Base-by-base conservation (phyloP, 1,140 invertebrate species). In the Sycophaga agraensis region DNA sequence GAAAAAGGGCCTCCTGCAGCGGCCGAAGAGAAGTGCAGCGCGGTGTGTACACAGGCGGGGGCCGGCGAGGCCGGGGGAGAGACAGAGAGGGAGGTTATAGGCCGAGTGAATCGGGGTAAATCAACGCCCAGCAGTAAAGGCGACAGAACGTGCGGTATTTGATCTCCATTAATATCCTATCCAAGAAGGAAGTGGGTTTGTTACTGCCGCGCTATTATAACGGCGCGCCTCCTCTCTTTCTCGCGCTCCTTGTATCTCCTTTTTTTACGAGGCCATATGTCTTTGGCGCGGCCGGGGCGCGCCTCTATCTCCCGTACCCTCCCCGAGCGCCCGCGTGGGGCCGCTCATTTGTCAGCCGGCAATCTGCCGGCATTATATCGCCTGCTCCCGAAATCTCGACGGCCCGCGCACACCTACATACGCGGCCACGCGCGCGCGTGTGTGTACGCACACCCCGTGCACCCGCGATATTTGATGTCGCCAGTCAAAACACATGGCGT, bases 81-180 rank as follows among this genome's bases (percentile, higher is more conserved):
- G n/a, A n/a, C n/a, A n/a, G n/a, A n/a, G n/a, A n/a, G n/a, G n/a
- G n/a, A n/a, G n/a, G n/a, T n/a, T n/a, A n/a, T n/a, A n/a, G 17
- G 28, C 8, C 39, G 39, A 14, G 22, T 16, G 24, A 4, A 37
- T 49, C 26, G 31, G 28, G 42, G 49, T 53, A 60, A 60, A 53
- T 60, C 58, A 60, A 45, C 48, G 50, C 35, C 42, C 19, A 12
- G 16, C 35, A n/a, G 1, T 22, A 31, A 54, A 28, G 57, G 46
- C 65, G 64, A 72, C 68, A 72, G 66, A 73, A 73, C 70, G 70
- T 73, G 73, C 66, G 75, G 73, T 76, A 71, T 77, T 76, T 76
- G 73, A 72, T 76, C 73, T 75, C 73, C 73, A 77, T 75, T 77
- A 77, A 77, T 77, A 74, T 77, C 66, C 68, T 70, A 76, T 76